Percentiles rank a stretch among this genome's conserved stretches.
Evolutionary conservation across 2,113 vertebrate species (phyloP).

Genomic region (Vicugna pacos): DNA sequence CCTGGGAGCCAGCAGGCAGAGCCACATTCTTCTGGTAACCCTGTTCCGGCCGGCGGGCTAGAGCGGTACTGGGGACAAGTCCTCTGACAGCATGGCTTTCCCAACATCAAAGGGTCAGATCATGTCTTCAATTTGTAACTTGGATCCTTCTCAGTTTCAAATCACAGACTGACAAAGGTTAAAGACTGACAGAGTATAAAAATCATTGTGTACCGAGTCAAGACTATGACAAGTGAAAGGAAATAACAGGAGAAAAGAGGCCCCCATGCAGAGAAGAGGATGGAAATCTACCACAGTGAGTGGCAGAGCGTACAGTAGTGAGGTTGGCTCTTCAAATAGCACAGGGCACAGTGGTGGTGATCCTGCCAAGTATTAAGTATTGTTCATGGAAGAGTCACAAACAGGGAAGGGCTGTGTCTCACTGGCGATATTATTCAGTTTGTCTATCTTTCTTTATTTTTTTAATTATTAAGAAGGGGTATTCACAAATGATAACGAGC

Average conservation of each 20-base stretch:
- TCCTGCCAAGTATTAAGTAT: not conserved
- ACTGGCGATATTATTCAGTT: not conserved
- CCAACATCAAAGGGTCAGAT: not conserved
- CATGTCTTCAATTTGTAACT: slow-evolving; percentile 7
- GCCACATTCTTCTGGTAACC: slow-evolving; percentile 10
- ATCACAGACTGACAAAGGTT: not conserved
- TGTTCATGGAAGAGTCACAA: not conserved
- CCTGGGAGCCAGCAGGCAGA: not conserved
- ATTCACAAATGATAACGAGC: slow-evolving; percentile 41
- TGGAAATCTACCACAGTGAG: not conserved
- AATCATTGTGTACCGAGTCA: not conserved
- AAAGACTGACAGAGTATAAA: not conserved
- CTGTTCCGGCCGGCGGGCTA: not conserved
- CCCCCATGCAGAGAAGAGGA: not conserved
- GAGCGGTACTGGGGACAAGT: not conserved
- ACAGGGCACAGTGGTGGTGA: not conserved
- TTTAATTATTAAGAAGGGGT: not conserved
- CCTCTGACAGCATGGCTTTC: not conserved
- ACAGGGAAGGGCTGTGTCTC: not conserved
- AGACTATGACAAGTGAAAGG: not conserved
- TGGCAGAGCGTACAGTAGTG: fast-evolving
- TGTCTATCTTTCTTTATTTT: not conserved
- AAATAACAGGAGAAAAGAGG: not conserved
- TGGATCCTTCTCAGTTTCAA: slow-evolving; percentile 33
- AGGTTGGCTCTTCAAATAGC: not conserved